Evolutionary conservation across 2,797 vertebrate genomes (phyloP), one percentile per base, ranked within the genome.

Genomic region (Mallotus villosus): DNA sequence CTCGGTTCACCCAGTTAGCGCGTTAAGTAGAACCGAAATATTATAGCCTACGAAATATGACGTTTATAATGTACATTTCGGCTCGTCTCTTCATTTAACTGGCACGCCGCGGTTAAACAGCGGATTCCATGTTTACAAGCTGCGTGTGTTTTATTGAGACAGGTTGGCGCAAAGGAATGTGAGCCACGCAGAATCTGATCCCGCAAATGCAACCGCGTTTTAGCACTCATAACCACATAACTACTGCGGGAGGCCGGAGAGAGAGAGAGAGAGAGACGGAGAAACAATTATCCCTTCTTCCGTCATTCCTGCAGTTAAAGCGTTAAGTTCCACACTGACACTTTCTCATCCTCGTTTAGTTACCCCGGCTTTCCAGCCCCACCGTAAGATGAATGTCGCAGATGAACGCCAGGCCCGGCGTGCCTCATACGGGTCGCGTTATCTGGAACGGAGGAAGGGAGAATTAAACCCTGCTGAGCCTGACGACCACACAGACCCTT

Each of bases 161-260:
- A 21, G 84, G 73, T 67, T 72, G 21, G 75, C 84, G 84, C 86
- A 86, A 77, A 84, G 82, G 88, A 92, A 92, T 91, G 78, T 22
- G 7, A 82, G 84, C 67, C 78, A 90, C 37, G 84, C 81, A 32
- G 84, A 84, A 79, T 80, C 74, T 84, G 79, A 91, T 82, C 84
- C 66, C 27, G 76, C 62, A 68, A 87, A 86, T 84, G 86, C 73
- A 76, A 76, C 82, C 68, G 67, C 77, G 79, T 85, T 90, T 85
- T 85, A 88, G 82, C 80, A 61, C 74, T 59, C 68, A 73, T 65
- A 82, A 79, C 78, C 58, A 69, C 77, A 73, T 70, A 69, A 59
- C 68, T 62, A 68, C 81, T 78, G 61, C 19, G 51, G 51, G 19
- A 29, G 25, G 61, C 17, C 3, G 29, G 61, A n/a, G 61, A 34